These are phyloP conservation scores for Amblyjoppa fuscipennis DNA, from an alignment of 2,888 invertebrate genomes.

Conservation along the genomic window DNA sequence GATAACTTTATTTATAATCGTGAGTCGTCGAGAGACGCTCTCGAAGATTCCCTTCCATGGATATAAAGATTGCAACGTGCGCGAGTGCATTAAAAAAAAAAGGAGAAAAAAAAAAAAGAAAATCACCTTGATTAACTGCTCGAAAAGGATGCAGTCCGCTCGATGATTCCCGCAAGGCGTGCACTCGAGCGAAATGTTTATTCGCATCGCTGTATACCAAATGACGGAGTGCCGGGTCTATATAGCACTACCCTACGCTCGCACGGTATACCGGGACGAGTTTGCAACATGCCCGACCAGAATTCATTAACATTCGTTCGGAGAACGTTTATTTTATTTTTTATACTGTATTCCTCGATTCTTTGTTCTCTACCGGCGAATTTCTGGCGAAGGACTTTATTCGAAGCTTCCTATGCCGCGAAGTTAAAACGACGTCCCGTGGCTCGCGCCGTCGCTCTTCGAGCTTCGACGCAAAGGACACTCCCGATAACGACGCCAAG, in stretches of 20 bases:
- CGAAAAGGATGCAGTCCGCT: slow-evolving; percentile 53
- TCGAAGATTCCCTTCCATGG: slow-evolving; percentile 51
- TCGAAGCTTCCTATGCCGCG: not conserved
- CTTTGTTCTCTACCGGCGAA: not conserved
- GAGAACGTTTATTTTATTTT: slow-evolving; percentile 23
- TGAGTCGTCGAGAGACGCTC: slow-evolving; percentile 12
- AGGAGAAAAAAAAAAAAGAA: slow-evolving; percentile 40
- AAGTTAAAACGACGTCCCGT: not conserved
- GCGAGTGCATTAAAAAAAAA: slow-evolving; percentile 33
- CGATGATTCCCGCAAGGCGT: slow-evolving; percentile 33
- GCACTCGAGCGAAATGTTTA: slow-evolving; percentile 26
- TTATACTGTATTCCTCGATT: slow-evolving; percentile 25
- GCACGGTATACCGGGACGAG: not conserved
- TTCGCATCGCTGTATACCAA: slow-evolving; percentile 20
- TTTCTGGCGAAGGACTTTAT: not conserved
- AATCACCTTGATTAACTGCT: slow-evolving; percentile 60
- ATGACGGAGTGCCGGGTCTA: slow-evolving; percentile 44
- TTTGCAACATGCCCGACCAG: slow-evolving; percentile 8
- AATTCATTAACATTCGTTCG: slow-evolving; percentile 37
- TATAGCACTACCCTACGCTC: not conserved
- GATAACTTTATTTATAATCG: slow-evolving; percentile 53
- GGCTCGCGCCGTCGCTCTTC: not conserved
- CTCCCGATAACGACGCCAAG: slow-evolving; percentile 16
- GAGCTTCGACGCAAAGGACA: not conserved
- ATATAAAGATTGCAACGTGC: slow-evolving; percentile 39